Evolutionary conservation across 2,113 vertebrate species (phyloP), one percentile per base, ranked within the genome.

Genomic region (Psephotus haematonotus): DNA sequence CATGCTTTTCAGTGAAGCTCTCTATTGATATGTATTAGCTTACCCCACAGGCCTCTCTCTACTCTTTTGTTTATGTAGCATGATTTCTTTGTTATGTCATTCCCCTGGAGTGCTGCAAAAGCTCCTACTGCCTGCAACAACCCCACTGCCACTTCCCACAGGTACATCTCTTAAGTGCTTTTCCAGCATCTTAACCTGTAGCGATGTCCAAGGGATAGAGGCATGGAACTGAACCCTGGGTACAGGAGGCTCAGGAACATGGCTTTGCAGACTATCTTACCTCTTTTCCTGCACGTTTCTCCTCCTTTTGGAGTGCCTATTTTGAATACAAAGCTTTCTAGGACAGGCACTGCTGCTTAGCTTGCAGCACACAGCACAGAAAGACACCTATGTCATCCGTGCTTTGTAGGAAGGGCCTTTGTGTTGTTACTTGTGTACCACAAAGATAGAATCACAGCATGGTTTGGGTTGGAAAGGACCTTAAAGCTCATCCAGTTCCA

Each of bases 381-480:
- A 55, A 82, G 35, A 55, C 11, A 55, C 16, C 8, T 16, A 15
- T 0, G 2, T 33, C 17, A 75, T 4, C n/a, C 3, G 7, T 27
- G 8, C n/a, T n/a, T 37, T 64, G 24, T 46, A 41, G 13, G 28
- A 77, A 67, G 7, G 23, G 50, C 23, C n/a, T 46, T 35, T 37
- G 37, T 17, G 50, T 28, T 59, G 23, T 22, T 69, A 63, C 14
- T 71, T 63, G 19, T 33, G 17, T 37, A 43, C 25, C 18, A 39
- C 28, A 50, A 57, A 82, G 35, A 46, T 9, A 35, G 57, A 59
- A 59, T 59, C 33, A 15, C 20, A 35, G 22, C 33, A 35, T 35
- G 33, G 57, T 24, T 35, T 59, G 57, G 33, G 57, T 35, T 59
- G 33, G 33, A 59, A 59, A n/a, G n/a, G 33, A 35, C 57, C 22